Base-by-base conservation (phyloP, 2,888 invertebrate species). In the Antheraea assamensis region DNA sequence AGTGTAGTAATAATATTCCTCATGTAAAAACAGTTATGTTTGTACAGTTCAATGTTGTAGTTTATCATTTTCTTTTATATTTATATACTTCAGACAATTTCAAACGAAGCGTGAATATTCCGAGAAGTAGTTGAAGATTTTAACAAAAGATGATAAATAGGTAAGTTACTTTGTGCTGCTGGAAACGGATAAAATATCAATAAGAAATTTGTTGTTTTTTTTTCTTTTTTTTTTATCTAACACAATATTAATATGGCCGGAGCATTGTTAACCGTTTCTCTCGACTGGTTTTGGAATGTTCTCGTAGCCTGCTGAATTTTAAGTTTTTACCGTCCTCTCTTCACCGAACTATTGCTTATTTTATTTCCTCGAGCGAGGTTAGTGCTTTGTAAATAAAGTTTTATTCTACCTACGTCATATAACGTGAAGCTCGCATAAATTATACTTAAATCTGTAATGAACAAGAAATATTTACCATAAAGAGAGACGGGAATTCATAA, bases 181-280 rank as follows among this genome's bases (percentile, higher is more conserved):
- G 15, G 24, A 24, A 58, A 58, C 15, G 24, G 17, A 30, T 27
- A 64, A 64, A 64, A 64, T 30, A 24, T 58, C 58, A 15, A 58
- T 64, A 64, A 64, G 61, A 64, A 64, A 64, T 64, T 30, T 30
- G 61, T 64, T 27, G 27, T 64, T 64, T 64, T 64, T 27, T 21
- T 58, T 27, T 64, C 30, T 64, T 64, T 64, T 27, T 21, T 58
- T 66, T 31, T 35, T 68, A 68, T 35, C 68, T 35, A 35, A n/a
- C 35, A 35, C 35, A 68, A 68, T 68, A 68, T 68, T 68, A 68
- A 68, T 35, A 35, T 35, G 10, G 35, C 13, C n/a, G 68, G 27
- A 35, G 68, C 68, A 35, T 68, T 68, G 68, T 68, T 68, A 35
- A 35, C 15, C 68, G 68, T 68, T 35, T 35, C 68, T 35, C 21